Evolutionary conservation across 2,797 vertebrate species (phyloP).

Genomic region (Semaprochilodus insignis): DNA sequence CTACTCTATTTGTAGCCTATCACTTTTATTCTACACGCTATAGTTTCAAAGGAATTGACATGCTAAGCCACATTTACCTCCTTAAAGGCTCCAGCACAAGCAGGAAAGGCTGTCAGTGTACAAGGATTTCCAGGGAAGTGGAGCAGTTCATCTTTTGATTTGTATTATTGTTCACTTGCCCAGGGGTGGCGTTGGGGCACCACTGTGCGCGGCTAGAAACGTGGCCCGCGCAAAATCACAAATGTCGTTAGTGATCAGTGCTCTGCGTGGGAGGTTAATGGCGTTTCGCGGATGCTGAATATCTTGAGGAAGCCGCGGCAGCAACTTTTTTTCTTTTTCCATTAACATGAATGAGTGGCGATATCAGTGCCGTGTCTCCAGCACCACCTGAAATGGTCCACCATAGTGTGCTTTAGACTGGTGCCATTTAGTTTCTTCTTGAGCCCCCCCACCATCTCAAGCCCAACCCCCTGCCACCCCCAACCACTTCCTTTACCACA

Average conservation of each 20-base stretch:
- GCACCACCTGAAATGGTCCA: constrained; percentile 53
- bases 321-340: constrained; percentile 19
- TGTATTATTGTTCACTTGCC: constrained; percentile 59
- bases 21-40: too few relatives aligned
- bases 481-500: neutral
- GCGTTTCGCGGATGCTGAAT: constrained; percentile 46
- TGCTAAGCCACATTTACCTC: constrained; percentile 7
- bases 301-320: constrained; percentile 45
- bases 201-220: constrained; percentile 49
- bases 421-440: constrained; percentile 16
- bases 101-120: constrained; percentile 25
- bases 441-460: neutral
- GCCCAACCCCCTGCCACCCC: too few relatives aligned
- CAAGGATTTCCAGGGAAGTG: constrained; percentile 53
- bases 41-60: neutral
- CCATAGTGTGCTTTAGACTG: constrained; percentile 33
- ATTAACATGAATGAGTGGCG: constrained; percentile 33
- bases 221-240: constrained; percentile 56
- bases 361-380: constrained; percentile 13
- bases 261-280: constrained; percentile 67
- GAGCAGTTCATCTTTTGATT: constrained; percentile 61
- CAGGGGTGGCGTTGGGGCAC: constrained; percentile 56
- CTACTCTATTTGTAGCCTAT: neutral
- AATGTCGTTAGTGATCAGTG: constrained; percentile 65
- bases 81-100: constrained; percentile 28